Evolutionary conservation across 2,797 vertebrate species (phyloP).

Genomic region (Argyrosomus regius): DNA sequence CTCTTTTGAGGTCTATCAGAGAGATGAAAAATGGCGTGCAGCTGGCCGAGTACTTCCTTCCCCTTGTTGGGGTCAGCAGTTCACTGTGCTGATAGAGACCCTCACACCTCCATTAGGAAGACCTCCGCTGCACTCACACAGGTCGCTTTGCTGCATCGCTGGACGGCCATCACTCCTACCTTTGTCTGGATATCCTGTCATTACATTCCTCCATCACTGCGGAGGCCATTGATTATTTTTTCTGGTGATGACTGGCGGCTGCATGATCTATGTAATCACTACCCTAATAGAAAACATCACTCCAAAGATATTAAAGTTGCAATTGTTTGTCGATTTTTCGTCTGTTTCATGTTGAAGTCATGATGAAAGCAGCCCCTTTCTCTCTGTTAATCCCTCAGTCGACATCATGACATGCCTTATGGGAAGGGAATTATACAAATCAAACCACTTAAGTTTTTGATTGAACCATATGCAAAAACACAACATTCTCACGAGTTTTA

Average conservation of each 20-base stretch:
- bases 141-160: constrained; percentile 64
- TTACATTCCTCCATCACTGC: constrained; percentile 25
- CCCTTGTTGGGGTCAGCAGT: constrained; percentile 80
- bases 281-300: neutral
- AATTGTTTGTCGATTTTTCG: neutral
- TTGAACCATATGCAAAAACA: too few species aligned
- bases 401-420: too few species aligned
- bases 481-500: neutral
- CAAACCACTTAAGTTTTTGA: neutral
- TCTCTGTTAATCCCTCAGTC: neutral
- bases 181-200: constrained; percentile 45
- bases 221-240: constrained; percentile 6
- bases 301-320: neutral
- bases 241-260: constrained; percentile 5
- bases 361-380: neutral
- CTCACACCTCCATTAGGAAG: constrained; percentile 76
- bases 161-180: constrained; percentile 45
- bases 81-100: constrained; percentile 82
- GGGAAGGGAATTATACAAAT: neutral
- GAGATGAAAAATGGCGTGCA: constrained; percentile 84
- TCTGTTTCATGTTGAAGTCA: neutral
- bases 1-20: constrained; percentile 71
- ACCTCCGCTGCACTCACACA: constrained; percentile 70
- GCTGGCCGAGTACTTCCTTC: constrained; percentile 79
- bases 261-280: neutral